These are phyloP conservation scores for Anoplolepis gracilipes DNA, from an alignment of 1,140 invertebrate genomes.

Conservation along the genomic window DNA sequence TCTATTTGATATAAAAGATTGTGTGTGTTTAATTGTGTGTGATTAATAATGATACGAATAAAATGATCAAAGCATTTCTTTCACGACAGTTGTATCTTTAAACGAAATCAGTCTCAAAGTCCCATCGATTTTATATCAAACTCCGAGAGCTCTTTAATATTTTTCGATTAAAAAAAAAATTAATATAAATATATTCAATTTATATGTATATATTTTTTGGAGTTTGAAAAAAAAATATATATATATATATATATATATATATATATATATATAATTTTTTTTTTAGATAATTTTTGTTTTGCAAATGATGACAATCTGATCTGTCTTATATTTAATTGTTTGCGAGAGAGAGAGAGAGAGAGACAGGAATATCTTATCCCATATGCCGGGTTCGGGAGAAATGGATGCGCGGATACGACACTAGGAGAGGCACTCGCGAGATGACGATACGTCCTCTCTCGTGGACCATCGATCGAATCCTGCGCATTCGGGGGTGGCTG, in stretches of 20 bases:
- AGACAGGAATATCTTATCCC: background rate
- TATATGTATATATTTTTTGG: too few species aligned
- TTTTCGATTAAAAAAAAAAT: background rate
- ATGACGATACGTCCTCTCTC: constrained; percentile 55
- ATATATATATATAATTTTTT: background rate
- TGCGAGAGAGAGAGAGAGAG: too few species aligned
- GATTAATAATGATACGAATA: constrained; percentile 11
- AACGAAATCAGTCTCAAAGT: background rate
- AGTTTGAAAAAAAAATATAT: too few species aligned
- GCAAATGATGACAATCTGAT: background rate
- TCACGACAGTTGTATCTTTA: background rate
- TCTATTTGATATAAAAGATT: constrained; percentile 24
- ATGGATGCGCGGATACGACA: constrained; percentile 29
- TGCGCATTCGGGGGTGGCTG: constrained; percentile 77
- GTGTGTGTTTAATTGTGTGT: constrained; percentile 4
- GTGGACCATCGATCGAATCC: constrained; percentile 79
- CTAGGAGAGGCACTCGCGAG: constrained; percentile 30
- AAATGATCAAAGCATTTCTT: constrained; percentile 24
- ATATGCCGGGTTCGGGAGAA: constrained; percentile 1
- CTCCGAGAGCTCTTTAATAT: background rate
- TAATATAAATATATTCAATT: too few species aligned
- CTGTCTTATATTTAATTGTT: background rate
- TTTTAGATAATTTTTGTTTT: background rate
- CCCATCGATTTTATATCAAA: background rate
- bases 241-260: too few species aligned